Base-by-base conservation (phyloP, 2,797 vertebrate genomes). In the Nannoperca obscura region DNA sequence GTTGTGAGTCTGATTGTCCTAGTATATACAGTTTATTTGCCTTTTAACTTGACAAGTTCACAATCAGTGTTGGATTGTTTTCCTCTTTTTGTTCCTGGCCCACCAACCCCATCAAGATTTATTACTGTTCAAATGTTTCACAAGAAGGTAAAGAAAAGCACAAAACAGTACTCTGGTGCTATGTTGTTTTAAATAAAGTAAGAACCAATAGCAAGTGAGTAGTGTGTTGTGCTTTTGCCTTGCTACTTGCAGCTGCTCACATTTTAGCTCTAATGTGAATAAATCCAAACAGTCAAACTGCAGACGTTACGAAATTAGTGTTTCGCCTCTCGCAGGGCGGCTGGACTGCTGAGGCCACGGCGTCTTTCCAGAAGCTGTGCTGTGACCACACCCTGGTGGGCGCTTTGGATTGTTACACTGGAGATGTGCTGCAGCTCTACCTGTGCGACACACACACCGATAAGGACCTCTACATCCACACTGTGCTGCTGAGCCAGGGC, bases 371-470 rank as follows among this genome's bases (percentile, higher is more conserved):
- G 89, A 93, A 92, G 27, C 82, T 97, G 57, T 98, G 97, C 88
- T 85, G 53, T n/a, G 88, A 95, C 65, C 95, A 93, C 86, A 88
- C 95, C 0, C 90, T 99, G 24, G 97, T 98, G 82, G 98, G 96
- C 0, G 88, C 96, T 0, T 89, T 98, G 71, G 93, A 97, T 83
- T 90, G 95, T 79, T 98, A 99, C 32, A 87, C 91, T 4, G 84
- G 95, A 3, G 95, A 95, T n/a, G 84, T 97, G 65, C 93, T 99
- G 87, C 93, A 96, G 72, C 92, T 99, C 58, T 98, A 96, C 84
- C 93, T 99, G 71, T 99, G 97, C 70, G 97, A 99, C 91, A 99
- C 98, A 0, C 93, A 90, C 74, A 96, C 97, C 0, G 85, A 96
- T 13, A 78, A 96, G 3, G 97, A 99, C 52, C 1, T 97, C 76